Evolutionary conservation across 2,113 vertebrate species (phyloP).

Genomic region (Poecile atricapillus): DNA sequence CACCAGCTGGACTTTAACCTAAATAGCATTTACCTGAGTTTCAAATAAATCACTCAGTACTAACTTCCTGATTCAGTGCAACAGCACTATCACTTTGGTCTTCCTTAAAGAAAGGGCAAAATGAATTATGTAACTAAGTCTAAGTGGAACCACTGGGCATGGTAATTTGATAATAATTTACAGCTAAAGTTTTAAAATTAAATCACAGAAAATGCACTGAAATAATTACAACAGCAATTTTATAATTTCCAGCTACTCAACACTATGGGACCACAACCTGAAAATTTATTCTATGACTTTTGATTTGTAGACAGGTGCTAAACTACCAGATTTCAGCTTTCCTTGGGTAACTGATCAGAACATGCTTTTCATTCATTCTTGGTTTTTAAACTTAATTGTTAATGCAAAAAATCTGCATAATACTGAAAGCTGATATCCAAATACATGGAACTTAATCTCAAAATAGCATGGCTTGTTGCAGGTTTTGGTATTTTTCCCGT

Average conservation of each 20-base stretch:
- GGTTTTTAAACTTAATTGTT: not conserved
- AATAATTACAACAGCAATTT: not conserved
- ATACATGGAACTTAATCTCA: not conserved
- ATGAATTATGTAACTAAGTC: not conserved
- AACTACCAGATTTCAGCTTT: not conserved
- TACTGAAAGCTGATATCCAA: not conserved
- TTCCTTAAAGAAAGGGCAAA: not conserved
- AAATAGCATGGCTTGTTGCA: not conserved
- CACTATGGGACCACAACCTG: not conserved
- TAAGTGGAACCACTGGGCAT: not conserved
- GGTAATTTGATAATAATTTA: not conserved
- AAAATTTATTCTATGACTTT: not conserved
- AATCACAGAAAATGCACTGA: not conserved
- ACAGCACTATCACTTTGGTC: not conserved
- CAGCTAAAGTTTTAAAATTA: not conserved
- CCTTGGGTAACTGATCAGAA: not conserved
- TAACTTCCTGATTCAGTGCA: not conserved
- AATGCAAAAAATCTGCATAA: not conserved
- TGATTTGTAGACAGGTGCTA: not conserved
- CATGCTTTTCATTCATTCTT: not conserved
- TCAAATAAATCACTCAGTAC: not conserved
- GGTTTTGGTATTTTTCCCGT: not conserved
- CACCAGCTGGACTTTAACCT: not conserved
- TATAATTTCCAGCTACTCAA: not conserved
- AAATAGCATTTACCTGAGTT: not conserved